A percentile compares a stretch with the other conserved stretches of the same genome.
Evolutionary conservation across 2,888 invertebrate genomes (phyloP).

Genomic region (Hypena proboscidalis): DNA sequence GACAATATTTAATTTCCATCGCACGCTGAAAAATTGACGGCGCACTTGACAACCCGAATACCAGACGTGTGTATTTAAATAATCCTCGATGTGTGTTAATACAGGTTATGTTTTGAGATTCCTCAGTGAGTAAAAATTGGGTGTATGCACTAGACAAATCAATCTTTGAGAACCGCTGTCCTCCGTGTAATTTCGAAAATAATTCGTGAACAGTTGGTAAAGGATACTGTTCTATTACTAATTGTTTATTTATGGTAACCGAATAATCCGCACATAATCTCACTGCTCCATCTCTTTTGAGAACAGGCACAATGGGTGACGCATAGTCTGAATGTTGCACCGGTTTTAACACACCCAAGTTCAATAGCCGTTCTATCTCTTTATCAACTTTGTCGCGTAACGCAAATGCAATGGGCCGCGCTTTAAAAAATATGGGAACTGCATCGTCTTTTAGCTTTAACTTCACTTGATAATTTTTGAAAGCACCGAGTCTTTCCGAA

Average conservation of each 20-base stretch:
- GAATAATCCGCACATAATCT: slow-evolving; percentile 17
- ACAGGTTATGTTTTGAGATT: slow-evolving; percentile 18
- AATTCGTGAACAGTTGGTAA: too few relatives aligned
- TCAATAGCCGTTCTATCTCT: slow-evolving; percentile 8
- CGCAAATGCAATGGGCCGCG: slow-evolving; percentile 14
- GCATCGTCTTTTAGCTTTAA: too few relatives aligned
- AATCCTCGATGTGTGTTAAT: slow-evolving; percentile 17
- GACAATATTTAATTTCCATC: slow-evolving; percentile 17
- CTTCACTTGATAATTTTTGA: too few relatives aligned
- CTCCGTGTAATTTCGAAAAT: slow-evolving; percentile 15
- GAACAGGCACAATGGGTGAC: slow-evolving; percentile 9
- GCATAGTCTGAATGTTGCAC: slow-evolving; percentile 10
- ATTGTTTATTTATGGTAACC: slow-evolving; percentile 4
- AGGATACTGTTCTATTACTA: too few relatives aligned
- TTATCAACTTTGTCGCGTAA: slow-evolving; percentile 2
- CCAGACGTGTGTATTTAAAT: slow-evolving; percentile 10
- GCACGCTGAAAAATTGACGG: slow-evolving; percentile 13
- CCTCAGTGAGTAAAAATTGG: slow-evolving; percentile 15
- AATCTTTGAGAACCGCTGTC: slow-evolving; percentile 19
- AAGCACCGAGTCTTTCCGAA: too few relatives aligned
- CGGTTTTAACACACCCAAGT: slow-evolving; percentile 9
- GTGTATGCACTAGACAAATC: slow-evolving; percentile 20
- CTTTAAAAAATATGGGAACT: slow-evolving; percentile 13
- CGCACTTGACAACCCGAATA: slow-evolving; percentile 13
- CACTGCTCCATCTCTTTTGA: slow-evolving; percentile 14